Evolutionary conservation across 2,113 vertebrate genomes (phyloP).

Genomic region (Gorsachius goisagi): DNA sequence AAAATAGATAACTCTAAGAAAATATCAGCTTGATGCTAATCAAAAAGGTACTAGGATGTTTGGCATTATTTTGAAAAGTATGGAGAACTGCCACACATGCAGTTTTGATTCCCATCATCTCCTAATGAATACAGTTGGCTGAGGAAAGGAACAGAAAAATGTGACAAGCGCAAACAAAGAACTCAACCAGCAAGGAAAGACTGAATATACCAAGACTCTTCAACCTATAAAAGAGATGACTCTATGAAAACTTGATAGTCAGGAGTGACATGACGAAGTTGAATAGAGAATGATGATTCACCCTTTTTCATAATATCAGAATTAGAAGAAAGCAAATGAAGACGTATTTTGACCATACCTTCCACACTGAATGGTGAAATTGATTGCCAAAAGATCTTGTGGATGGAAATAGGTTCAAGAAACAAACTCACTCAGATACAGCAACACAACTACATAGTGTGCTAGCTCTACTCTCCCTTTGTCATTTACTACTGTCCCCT

Average conservation of each 20-base stretch:
- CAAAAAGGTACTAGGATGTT: neutral
- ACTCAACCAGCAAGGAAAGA: neutral
- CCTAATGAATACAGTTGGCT: neutral
- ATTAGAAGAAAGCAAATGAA: neutral
- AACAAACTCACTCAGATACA: neutral
- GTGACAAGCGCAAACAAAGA: neutral
- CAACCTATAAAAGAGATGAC: neutral
- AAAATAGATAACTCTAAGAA: neutral
- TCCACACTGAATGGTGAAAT: neutral
- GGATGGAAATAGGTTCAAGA: neutral
- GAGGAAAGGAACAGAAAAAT: neutral
- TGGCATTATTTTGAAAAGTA: neutral
- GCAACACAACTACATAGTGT: neutral
- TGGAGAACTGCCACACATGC: neutral
- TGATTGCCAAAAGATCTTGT: neutral
- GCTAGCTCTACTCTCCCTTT: neutral
- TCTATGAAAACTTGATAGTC: neutral
- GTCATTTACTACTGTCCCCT: neutral
- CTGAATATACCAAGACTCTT: neutral
- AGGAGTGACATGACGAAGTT: neutral
- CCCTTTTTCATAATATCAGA: neutral
- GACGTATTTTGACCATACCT: neutral
- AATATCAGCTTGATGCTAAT: neutral
- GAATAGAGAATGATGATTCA: neutral
- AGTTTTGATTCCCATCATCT: neutral